Percentiles rank a stretch among this genome's conserved stretches.
Conservation (phyloP, 2,888 invertebrate genomes). For the Orthosia gothica region DNA sequence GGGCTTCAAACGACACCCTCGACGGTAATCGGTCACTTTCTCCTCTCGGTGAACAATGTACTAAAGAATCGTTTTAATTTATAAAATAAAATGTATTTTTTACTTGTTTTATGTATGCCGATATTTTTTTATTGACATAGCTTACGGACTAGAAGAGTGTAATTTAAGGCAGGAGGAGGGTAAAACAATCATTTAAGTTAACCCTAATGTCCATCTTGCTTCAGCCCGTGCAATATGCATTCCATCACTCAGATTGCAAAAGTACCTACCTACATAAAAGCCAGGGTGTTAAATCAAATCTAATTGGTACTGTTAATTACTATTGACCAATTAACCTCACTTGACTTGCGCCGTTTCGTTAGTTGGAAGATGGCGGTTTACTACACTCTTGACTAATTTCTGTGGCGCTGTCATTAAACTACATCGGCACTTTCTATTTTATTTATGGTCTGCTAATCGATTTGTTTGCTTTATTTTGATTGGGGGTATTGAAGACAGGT, state of each 20-base stretch:
- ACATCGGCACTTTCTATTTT: conserved; percentile 41
- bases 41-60: too few relatives aligned
- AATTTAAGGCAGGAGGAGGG: too few relatives aligned
- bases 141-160: too few relatives aligned
- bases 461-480: neutral
- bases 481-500: neutral
- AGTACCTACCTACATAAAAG: conserved; percentile 23
- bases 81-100: too few relatives aligned
- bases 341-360: conserved; percentile 58
- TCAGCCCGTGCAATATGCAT: conserved; percentile 22
- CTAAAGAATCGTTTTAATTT: too few relatives aligned
- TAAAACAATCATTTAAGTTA: too few relatives aligned
- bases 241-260: conserved; percentile 11
- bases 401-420: conserved; percentile 4
- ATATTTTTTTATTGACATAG: too few relatives aligned
- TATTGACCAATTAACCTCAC: conserved; percentile 66
- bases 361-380: conserved; percentile 34
- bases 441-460: conserved; percentile 15
- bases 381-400: conserved; percentile 29
- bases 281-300: conserved; percentile 42
- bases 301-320: conserved; percentile 45
- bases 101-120: too few relatives aligned
- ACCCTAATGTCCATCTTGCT: too few relatives aligned
- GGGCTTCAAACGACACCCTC: too few relatives aligned
- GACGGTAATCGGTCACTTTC: too few relatives aligned